A percentile compares a stretch with the other conserved stretches of the same genome.
phyloP scores from a whole-genome alignment of 2,113 vertebrate genomes.

The Myrmecophaga tridactyla region DNA sequence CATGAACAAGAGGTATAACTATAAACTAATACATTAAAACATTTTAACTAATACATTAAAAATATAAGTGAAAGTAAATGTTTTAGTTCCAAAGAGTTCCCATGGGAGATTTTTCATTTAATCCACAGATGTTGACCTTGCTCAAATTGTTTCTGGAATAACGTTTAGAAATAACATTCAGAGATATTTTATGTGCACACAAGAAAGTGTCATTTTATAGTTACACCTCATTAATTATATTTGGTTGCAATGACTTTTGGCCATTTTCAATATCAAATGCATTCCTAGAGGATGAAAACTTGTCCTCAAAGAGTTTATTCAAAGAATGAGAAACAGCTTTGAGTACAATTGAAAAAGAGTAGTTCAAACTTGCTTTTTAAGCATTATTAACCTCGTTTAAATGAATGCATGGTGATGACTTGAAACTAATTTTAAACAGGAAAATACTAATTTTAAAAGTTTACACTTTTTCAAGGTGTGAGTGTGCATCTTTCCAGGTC shows the following conservation, averaged over 20 bases:
- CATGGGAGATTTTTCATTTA: background rate
- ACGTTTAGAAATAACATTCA: background rate
- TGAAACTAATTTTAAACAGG: background rate
- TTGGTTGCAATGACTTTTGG: background rate
- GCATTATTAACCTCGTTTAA: background rate
- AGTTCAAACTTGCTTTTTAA: background rate
- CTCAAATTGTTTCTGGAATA: background rate
- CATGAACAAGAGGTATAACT: background rate
- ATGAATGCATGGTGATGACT: background rate
- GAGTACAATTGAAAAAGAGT: background rate
- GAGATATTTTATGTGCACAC: background rate
- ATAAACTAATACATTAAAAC: background rate
- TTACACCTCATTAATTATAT: background rate
- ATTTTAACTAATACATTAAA: background rate
- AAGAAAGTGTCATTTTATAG: background rate
- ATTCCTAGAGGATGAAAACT: background rate
- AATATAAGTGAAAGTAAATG: background rate
- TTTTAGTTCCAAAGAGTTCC: background rate
- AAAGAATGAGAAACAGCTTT: background rate
- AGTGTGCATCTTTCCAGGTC: background rate
- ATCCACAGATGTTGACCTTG: background rate
- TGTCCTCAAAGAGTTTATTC: background rate
- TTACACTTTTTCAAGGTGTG: background rate
- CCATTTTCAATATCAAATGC: background rate
- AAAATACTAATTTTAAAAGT: background rate